Evolutionary conservation across 2,113 vertebrate genomes (phyloP).

Genomic region (Psilopsiagon aymara): DNA sequence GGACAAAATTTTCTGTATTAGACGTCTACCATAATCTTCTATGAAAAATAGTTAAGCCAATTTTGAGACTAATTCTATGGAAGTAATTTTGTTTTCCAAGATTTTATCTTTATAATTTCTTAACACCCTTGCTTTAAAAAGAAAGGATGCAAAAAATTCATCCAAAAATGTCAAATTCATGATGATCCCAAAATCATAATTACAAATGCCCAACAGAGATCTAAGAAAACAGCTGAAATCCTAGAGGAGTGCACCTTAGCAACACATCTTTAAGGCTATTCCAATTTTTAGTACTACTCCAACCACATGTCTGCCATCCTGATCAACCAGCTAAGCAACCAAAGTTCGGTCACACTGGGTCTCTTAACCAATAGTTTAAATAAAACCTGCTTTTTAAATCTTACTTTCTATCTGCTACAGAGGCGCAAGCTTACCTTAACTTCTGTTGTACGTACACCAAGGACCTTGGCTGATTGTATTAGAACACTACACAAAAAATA

Average conservation of each 20-base stretch:
- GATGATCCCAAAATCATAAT: neutral
- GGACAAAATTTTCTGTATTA: neutral
- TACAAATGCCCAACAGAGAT: neutral
- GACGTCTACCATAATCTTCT: neutral
- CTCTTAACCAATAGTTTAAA: neutral
- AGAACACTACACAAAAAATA: neutral
- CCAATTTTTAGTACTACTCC: neutral
- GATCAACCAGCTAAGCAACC: neutral
- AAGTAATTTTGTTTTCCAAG: neutral
- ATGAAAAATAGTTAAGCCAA: neutral
- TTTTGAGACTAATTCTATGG: neutral
- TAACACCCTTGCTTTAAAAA: neutral
- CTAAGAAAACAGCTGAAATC: neutral
- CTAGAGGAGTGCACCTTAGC: neutral
- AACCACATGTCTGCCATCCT: neutral
- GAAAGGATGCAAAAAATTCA: neutral
- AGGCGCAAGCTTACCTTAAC: neutral
- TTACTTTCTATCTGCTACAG: neutral
- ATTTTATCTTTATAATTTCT: neutral
- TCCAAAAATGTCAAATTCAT: neutral
- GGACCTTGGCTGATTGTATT: neutral
- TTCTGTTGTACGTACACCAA: neutral
- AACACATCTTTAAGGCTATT: neutral
- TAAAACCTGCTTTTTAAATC: neutral
- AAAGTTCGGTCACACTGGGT: neutral